Base-by-base conservation (phyloP, 2,113 vertebrate genomes). In the Poeciliopsis turrubarensis region DNA sequence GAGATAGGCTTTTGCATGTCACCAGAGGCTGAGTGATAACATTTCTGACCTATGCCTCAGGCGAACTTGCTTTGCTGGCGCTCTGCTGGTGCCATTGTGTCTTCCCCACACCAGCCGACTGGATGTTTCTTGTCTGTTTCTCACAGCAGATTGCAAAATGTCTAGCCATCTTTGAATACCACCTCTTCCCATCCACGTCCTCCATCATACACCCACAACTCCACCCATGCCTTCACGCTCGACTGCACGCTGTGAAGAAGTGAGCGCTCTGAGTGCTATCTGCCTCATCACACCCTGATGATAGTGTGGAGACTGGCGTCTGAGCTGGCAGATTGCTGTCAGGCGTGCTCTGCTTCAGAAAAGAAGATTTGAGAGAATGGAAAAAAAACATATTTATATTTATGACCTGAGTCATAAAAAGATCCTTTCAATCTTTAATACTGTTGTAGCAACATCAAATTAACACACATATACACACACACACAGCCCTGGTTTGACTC, bases 71-170 rank as follows among this genome's bases (percentile, higher is more conserved):
- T 77, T 85, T 84, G 80, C 82, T 85, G 88, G 85, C 81, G 83
- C 89, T 80, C 44, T 61, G 39, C 84, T 89, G 93, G 93, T 93
- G 93, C 94, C 92, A 89, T 78, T 74, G 82, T 91, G 93, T 93
- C 94, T 93, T 92, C 70, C 64, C 68, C 71, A 79, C 71, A 77
- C 77, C 86, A 86, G 82, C 82, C 86, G 90, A 88, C 80, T 89
- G 81, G 84, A 85, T 87, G 77, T 78, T 89, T 86, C 79, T 89
- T 87, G 77, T 84, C 84, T 81, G 82, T 92, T 94, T 93, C 92
- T 90, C 89, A 92, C 75, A 91, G 84, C 82, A 90, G 90, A 88
- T 80, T 84, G 83, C 80, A 79, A 81, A 87, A 78, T 79, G 85
- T 88, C 81, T 83, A 79, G 84, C 86, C 87, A 82, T 87, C 85